Base-by-base conservation (phyloP, 2,888 invertebrate genomes). In the Meganola albula region DNA sequence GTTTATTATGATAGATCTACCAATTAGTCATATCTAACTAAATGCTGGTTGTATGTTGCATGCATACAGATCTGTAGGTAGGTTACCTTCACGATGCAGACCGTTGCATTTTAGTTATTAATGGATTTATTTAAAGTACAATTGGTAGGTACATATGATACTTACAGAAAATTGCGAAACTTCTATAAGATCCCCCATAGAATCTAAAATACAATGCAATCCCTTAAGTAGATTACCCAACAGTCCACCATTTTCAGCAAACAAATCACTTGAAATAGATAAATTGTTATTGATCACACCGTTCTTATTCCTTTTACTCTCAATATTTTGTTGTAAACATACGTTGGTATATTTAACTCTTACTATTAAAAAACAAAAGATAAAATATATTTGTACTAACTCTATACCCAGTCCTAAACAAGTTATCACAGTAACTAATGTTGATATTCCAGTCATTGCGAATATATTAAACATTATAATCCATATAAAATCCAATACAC, bases 81-180 rank as follows among this genome's bases (percentile, higher is more conserved):
- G n/a, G n/a, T n/a, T n/a, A n/a, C n/a, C n/a, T n/a, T n/a, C n/a
- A n/a, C n/a, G n/a, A n/a, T n/a, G n/a, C n/a, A n/a, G n/a, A n/a
- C n/a, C n/a, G n/a, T n/a, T n/a, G n/a, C n/a, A n/a, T n/a, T n/a
- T n/a, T n/a, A n/a, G n/a, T n/a, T n/a, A n/a, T n/a, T n/a, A n/a
- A n/a, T n/a, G n/a, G n/a, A n/a, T n/a, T n/a, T n/a, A n/a, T n/a
- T n/a, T n/a, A n/a, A n/a, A n/a, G n/a, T n/a, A n/a, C n/a, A n/a
- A n/a, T n/a, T n/a, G n/a, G n/a, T n/a, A n/a, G n/a, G n/a, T n/a
- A n/a, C n/a, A n/a, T n/a, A n/a, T n/a, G n/a, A n/a, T 2, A 49
- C 64, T 66, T 57, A 74, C 75, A 37, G 67, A 48, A 16, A 64
- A 61, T 41, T 69, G 64, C 37, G 58, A 71, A 20, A 66, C 39